Base-by-base conservation (phyloP, 2,888 invertebrate genomes). In the Lepidocyrtinus sp. region DNA sequence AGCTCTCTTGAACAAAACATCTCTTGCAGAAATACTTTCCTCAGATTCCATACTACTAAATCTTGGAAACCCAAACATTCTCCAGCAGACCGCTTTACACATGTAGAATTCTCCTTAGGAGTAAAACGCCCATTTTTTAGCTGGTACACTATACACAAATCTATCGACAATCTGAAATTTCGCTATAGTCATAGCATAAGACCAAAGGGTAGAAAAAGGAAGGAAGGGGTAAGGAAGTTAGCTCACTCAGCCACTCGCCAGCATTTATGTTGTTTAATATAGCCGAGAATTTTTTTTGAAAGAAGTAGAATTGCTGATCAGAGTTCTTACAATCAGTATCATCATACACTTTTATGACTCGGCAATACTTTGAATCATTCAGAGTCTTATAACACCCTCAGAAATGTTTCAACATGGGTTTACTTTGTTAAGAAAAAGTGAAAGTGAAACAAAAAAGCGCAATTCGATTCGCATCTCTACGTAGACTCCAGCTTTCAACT, bases 371-470 rank as follows among this genome's bases (percentile, higher is more conserved):
- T 59, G 26, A 55, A 59, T 59, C 59, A n/a, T 45, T 27, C 59
- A 9, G 22, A n/a, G n/a, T n/a, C n/a, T n/a, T n/a, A n/a, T n/a
- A n/a, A n/a, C n/a, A n/a, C n/a, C 17, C 7, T 25, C 19, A 26
- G 21, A 27, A 36, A 36, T 36, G 36, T 36, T 36, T 5, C 36
- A 36, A 36, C 36, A 36, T 36, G 5, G 36, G n/a, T n/a, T n/a
- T n/a, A n/a, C n/a, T n/a, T n/a, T n/a, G n/a, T n/a, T n/a, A n/a
- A n/a, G n/a, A n/a, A 75, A 75, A 73, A 75, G 69, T 70, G 76
- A 76, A 76, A 76, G 76, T 70, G 76, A 76, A 76, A 76, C 64
- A 75, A 62, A 70, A 67, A 67, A 76, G 69, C 69, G 69, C 75
- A 76, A 76, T 76, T 76, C 76, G 76, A n/a, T 55, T 63, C 61